These are phyloP conservation scores for Drosophila robusta DNA, from an alignment of 2,888 invertebrate species.

Conservation along the genomic window DNA sequence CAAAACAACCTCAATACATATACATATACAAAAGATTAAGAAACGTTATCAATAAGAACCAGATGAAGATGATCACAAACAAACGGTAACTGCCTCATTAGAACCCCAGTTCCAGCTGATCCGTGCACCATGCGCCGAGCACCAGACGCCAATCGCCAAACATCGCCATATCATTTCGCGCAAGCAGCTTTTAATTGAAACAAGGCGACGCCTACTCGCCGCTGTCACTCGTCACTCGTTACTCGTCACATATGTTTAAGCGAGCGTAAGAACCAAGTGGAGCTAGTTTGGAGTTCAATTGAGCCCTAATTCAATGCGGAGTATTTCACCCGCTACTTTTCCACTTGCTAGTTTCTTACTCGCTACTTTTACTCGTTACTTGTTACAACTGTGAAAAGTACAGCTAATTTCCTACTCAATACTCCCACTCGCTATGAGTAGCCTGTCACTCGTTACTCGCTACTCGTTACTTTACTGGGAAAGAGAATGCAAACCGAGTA, in stretches of 20 bases:
- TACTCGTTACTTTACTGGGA: background rate
- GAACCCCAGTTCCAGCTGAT: conserved; percentile 18
- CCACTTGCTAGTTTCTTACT: background rate
- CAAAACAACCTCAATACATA: conserved; percentile 45
- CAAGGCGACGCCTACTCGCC: background rate
- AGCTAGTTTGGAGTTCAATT: too few relatives aligned
- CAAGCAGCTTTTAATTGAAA: too few relatives aligned
- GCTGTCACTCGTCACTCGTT: background rate
- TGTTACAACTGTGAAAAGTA: background rate
- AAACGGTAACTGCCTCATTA: conserved; percentile 46
- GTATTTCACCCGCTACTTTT: background rate
- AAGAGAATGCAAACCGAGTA: too few relatives aligned
- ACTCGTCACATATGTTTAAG: background rate
- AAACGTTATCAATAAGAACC: conserved; percentile 22
- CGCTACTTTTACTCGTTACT: background rate
- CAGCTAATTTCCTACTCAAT: background rate
- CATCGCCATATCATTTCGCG: background rate
- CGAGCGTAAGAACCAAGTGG: background rate
- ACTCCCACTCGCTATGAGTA: too few relatives aligned
- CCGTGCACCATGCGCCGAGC: conserved; percentile 5
- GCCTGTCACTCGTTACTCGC: background rate
- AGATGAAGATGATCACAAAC: conserved; percentile 1
- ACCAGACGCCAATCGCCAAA: background rate
- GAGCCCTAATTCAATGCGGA: too few relatives aligned
- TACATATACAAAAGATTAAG: background rate